phyloP scores from a whole-genome alignment of 2,888 invertebrate genomes.

The Blastobasis adustella region DNA sequence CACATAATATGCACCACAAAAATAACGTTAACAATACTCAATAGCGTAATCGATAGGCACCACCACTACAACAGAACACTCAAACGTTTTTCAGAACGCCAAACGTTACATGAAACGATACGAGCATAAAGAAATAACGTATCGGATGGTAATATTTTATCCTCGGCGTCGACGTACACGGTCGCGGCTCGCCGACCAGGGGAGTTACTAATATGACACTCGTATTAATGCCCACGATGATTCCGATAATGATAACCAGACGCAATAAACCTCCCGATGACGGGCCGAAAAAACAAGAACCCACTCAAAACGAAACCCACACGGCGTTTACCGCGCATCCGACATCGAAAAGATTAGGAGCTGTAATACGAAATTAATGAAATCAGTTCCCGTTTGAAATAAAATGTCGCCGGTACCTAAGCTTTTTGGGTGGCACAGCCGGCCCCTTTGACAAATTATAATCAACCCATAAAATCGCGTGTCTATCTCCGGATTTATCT shows the following conservation, averaged over 20 bases:
- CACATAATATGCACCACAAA: too few species aligned
- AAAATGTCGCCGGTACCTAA: slow-evolving; percentile 38
- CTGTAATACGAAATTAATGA: slow-evolving; percentile 62
- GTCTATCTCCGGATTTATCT: slow-evolving; percentile 40
- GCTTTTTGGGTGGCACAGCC: slow-evolving; percentile 33
- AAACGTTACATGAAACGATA: slow-evolving; percentile 9
- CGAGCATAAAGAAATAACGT: slow-evolving; percentile 19
- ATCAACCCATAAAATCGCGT: slow-evolving; percentile 34
- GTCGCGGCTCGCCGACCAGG: slow-evolving; percentile 26
- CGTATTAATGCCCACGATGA: slow-evolving; percentile 53
- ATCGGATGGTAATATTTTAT: slow-evolving; percentile 18
- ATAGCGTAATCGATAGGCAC: too few species aligned
- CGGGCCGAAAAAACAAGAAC: slow-evolving; percentile 37
- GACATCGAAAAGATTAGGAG: slow-evolving; percentile 55
- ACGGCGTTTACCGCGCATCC: slow-evolving; percentile 28
- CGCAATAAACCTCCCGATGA: slow-evolving; percentile 45
- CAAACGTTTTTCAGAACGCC: background rate
- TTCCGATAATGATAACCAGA: slow-evolving; percentile 59
- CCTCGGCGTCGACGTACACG: slow-evolving; percentile 16
- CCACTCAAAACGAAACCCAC: slow-evolving; percentile 26
- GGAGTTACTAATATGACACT: slow-evolving; percentile 53
- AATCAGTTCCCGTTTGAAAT: slow-evolving; percentile 38
- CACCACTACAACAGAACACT: too few species aligned
- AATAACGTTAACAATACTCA: too few species aligned
- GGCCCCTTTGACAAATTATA: slow-evolving; percentile 49